Conservation (phyloP, 1,140 invertebrate species). For the Tetragnatha versicolor region DNA sequence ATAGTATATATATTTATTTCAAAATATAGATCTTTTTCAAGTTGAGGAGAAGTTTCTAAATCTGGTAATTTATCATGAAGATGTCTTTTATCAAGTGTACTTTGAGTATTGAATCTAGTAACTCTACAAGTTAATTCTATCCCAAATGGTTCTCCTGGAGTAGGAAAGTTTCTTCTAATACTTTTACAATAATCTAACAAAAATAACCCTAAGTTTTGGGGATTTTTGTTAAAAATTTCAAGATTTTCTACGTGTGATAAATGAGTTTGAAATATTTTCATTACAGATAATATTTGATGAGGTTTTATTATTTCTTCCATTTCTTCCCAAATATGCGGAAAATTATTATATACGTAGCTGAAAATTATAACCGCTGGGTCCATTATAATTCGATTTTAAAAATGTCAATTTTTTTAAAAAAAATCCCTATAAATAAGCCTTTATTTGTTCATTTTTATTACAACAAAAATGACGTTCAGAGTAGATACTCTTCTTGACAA, state of each 20-base stretch:
- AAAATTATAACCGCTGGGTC: background rate
- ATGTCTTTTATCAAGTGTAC: slow-evolving; percentile 23
- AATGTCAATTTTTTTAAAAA: too few relatives aligned
- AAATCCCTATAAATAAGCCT: too few relatives aligned
- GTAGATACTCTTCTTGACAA: too few relatives aligned
- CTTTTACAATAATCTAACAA: slow-evolving; percentile 10
- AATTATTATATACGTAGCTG: background rate
- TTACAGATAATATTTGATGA: background rate
- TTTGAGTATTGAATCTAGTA: background rate
- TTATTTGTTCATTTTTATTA: too few relatives aligned
- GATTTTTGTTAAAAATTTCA: background rate
- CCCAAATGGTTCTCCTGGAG: slow-evolving; percentile 10
- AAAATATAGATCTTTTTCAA: slow-evolving; percentile 20
- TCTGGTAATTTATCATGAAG: background rate
- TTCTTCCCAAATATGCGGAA: background rate
- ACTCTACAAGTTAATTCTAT: slow-evolving; percentile 10
- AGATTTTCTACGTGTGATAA: background rate
- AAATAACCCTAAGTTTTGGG: background rate
- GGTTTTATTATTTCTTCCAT: background rate
- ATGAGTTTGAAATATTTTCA: background rate
- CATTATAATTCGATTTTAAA: background rate
- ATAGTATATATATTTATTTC: slow-evolving; percentile 16
- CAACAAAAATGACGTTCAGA: too few relatives aligned
- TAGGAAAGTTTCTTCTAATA: background rate
- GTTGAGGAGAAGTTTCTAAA: background rate